A percentile compares a stretch with the other conserved stretches of the same genome.
These are phyloP conservation scores for Apis mellifera DNA, from an alignment of 1,140 invertebrate genomes.

Conservation along the genomic window Amel_HAv3.1 CM009942.2:9067001-9067500, in stretches of 20 bases:
- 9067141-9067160: background rate
- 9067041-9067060: background rate
- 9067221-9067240: background rate
- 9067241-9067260: background rate
- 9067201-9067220: background rate
- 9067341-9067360: background rate
- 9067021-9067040: background rate
- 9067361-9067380: too few species aligned
- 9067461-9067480: constrained; percentile 1
- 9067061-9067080: background rate
- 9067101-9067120: background rate
- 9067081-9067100: background rate
- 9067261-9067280: background rate
- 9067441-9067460: too few species aligned
- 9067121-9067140: background rate
- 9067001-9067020: background rate
- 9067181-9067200: background rate
- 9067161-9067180: background rate
- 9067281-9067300: background rate
- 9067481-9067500: background rate
- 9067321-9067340: background rate
- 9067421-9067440: too few species aligned
- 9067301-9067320: background rate
- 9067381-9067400: too few species aligned
- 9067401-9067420: too few species aligned